A percentile compares a stretch with the other conserved stretches of the same genome.
These are phyloP conservation scores for Rhopalosiphum nymphaeae DNA, from an alignment of 2,888 invertebrate species.

Conservation along the genomic window DNA sequence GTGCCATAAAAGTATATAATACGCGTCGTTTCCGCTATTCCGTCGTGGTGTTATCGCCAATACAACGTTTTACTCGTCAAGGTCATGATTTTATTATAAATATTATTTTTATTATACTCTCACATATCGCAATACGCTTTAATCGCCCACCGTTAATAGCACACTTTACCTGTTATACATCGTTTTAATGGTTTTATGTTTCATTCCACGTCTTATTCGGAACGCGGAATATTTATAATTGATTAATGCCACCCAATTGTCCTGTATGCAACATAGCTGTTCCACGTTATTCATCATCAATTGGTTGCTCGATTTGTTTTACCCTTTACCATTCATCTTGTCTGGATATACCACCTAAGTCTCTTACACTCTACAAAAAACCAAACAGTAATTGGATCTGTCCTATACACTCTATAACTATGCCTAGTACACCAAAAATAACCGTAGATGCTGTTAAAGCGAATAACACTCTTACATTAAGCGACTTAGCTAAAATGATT, in stretches of 20 bases:
- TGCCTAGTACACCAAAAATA: conserved; percentile 13
- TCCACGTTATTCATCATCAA: conserved; percentile 32
- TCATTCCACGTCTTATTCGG: neutral
- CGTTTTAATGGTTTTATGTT: neutral
- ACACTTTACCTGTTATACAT: neutral
- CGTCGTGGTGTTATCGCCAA: neutral
- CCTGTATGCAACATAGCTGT: conserved; percentile 19
- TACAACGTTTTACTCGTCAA: neutral
- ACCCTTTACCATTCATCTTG: conserved; percentile 34
- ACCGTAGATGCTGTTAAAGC: conserved; percentile 20
- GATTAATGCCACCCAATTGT: conserved; percentile 13
- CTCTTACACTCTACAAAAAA: conserved; percentile 8
- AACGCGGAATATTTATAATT: conserved; percentile 30
- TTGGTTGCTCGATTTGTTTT: conserved; percentile 32
- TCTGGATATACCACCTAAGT: conserved; percentile 36
- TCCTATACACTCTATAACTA: conserved; percentile 23
- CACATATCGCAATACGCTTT: neutral
- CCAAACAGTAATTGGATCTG: conserved; percentile 32
- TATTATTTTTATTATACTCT: conserved; percentile 31
- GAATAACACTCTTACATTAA: conserved; percentile 36
- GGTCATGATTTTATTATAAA: conserved; percentile 14
- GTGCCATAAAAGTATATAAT: neutral
- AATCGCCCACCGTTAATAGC: neutral
- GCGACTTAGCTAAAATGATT: conserved; percentile 29
- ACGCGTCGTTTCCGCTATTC: neutral